phyloP scores from a whole-genome alignment of 1,140 invertebrate genomes.

The Sinonovacula constricta region DNA sequence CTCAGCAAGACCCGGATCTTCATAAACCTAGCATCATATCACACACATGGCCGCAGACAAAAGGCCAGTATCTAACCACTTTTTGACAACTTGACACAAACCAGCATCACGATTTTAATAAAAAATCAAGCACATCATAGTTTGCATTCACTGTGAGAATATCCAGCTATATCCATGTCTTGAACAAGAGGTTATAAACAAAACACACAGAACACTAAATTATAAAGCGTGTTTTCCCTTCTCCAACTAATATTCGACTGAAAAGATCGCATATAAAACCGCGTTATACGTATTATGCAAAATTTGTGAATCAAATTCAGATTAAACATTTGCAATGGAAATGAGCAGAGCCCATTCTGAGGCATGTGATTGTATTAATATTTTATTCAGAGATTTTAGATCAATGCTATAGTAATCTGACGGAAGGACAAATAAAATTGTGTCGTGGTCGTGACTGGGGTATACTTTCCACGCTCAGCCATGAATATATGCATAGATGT shows the following conservation, averaged over 20 bases:
- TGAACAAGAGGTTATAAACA: not conserved
- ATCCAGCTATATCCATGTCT: no score
- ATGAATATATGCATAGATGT: slow-evolving; percentile 52
- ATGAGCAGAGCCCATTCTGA: slow-evolving; percentile 49
- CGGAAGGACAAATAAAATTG: slow-evolving; percentile 53
- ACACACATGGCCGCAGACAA: no score
- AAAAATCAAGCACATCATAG: no score
- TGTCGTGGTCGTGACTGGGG: slow-evolving; percentile 51
- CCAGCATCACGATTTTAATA: no score
- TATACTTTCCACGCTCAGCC: slow-evolving; percentile 50
- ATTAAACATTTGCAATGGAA: slow-evolving; percentile 55
- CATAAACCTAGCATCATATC: no score
- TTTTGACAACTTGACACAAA: no score
- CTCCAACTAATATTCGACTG: slow-evolving; percentile 40
- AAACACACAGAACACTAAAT: not conserved
- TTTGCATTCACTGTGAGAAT: no score
- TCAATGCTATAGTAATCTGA: slow-evolving; percentile 43
- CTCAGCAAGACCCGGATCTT: no score
- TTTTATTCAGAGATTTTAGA: slow-evolving; percentile 56
- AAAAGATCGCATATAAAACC: slow-evolving; percentile 48
- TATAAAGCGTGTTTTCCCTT: slow-evolving; percentile 24
- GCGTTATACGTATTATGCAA: slow-evolving; percentile 54
- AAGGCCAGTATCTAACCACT: no score
- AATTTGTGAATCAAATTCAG: slow-evolving; percentile 52
- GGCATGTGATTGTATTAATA: slow-evolving; percentile 53